phyloP scores from a whole-genome alignment of 2,113 vertebrate species.

The Coptodon rendalli region DNA sequence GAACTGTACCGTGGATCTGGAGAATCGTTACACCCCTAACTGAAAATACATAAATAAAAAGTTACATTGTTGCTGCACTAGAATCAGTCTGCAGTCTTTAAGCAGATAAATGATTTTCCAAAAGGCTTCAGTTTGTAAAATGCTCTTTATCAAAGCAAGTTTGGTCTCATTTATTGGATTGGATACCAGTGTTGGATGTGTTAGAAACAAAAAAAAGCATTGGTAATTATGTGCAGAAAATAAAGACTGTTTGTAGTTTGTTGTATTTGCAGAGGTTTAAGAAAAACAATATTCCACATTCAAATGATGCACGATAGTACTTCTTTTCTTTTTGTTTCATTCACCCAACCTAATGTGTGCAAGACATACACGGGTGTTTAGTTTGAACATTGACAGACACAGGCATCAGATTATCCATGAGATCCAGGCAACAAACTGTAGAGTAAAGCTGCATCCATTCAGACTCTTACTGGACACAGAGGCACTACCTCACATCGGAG shows the following conservation, averaged over 20 bases:
- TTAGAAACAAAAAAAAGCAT: neutral
- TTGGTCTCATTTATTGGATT: slow-evolving; percentile 30
- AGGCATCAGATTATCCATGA: slow-evolving; percentile 24
- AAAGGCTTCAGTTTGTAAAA: neutral
- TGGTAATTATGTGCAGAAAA: neutral
- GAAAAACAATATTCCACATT: neutral
- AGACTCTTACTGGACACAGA: slow-evolving; percentile 1
- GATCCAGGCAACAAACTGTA: slow-evolving; percentile 26
- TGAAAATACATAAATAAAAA: neutral
- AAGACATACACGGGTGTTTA: slow-evolving; percentile 13
- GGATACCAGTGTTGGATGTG: neutral
- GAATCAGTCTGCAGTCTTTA: neutral
- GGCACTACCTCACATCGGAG: slow-evolving; percentile 32
- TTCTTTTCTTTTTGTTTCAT: neutral
- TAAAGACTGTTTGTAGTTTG: neutral
- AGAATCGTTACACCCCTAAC: neutral
- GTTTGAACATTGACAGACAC: slow-evolving; percentile 33
- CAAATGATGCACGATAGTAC: neutral
- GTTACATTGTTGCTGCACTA: neutral
- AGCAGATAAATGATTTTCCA: neutral
- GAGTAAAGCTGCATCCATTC: slow-evolving; percentile 14
- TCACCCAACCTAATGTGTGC: neutral
- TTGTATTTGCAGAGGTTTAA: neutral
- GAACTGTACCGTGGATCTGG: neutral
- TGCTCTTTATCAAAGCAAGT: neutral